Evolutionary conservation across 2,113 vertebrate genomes (phyloP).

Genomic region (Falcunculus frontatus): DNA sequence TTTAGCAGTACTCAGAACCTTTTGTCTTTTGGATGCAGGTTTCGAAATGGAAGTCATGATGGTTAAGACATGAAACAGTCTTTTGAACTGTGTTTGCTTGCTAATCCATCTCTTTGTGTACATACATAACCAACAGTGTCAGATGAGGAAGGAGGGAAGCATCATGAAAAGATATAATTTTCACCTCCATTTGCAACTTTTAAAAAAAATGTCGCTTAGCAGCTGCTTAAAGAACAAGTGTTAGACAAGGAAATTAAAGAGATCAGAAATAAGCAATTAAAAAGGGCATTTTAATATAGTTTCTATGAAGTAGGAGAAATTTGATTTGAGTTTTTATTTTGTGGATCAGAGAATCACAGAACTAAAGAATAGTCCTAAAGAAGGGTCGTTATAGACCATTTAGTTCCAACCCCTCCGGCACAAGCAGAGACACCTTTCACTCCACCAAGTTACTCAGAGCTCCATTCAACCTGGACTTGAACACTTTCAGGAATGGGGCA

Average conservation of each 20-base stretch:
- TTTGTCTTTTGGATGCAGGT: background rate
- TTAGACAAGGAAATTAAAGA: background rate
- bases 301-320: background rate
- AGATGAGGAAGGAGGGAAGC: background rate
- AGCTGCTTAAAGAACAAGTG: background rate
- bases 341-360: background rate
- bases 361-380: too few relatives aligned
- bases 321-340: background rate
- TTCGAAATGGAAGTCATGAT: background rate
- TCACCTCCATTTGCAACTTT: background rate
- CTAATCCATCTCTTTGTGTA: background rate
- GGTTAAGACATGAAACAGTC: background rate
- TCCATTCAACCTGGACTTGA: background rate
- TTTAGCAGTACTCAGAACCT: background rate
- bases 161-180: slow-evolving; percentile 14
- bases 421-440: background rate
- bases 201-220: background rate
- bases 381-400: too few relatives aligned
- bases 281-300: background rate
- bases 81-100: background rate
- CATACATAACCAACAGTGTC: background rate
- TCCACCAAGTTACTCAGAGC: background rate
- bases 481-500: background rate
- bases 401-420: rapidly evolving
- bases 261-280: background rate